phyloP scores from a whole-genome alignment of 2,888 invertebrate species.

The Minunthozetes semirufus region DNA sequence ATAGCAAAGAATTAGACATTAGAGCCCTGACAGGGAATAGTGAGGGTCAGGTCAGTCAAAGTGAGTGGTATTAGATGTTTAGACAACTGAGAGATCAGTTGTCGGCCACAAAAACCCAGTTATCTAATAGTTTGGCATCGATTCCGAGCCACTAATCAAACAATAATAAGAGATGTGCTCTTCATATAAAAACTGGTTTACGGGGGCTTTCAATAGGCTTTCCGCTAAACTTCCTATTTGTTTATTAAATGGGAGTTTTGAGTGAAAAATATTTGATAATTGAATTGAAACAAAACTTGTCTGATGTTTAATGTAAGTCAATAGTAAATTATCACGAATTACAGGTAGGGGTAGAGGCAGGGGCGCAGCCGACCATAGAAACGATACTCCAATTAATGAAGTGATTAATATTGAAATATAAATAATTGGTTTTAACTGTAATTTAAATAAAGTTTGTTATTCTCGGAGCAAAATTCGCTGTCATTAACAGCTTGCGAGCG shows the following conservation, averaged over 20 bases:
- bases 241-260: background rate
- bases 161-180: background rate
- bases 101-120: constrained; percentile 2
- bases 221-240: background rate
- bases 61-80: too few species aligned
- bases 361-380: too few species aligned
- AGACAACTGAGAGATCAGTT: background rate
- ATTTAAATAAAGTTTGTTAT: background rate
- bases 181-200: background rate
- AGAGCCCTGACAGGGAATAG: too few species aligned
- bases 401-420: background rate
- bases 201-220: too few species aligned
- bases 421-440: background rate
- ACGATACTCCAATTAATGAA: background rate
- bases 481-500: background rate
- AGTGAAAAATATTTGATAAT: background rate
- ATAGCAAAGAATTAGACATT: too few species aligned
- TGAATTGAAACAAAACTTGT: background rate
- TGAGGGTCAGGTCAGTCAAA: too few species aligned
- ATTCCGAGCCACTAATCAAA: background rate
- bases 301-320: background rate
- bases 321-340: too few species aligned
- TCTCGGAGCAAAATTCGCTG: background rate
- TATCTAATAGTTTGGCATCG: background rate
- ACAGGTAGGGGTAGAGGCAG: too few species aligned